phyloP scores from a whole-genome alignment of 1,140 invertebrate species.

The Trachymyrmex septentrionalis region DNA sequence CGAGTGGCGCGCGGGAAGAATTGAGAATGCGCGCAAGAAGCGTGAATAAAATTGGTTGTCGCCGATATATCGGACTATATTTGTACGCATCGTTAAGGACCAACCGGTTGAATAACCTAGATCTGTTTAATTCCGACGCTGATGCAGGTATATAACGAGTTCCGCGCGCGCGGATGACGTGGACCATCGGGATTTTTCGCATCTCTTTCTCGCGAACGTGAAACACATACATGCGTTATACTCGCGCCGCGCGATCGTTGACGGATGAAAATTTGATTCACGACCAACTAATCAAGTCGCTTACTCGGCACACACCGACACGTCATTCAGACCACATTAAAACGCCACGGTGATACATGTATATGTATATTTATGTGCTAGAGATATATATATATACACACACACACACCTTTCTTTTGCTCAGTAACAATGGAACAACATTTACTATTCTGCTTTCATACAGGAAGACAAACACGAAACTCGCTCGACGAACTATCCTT shows the following conservation, averaged over 20 bases:
- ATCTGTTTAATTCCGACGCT: constrained; percentile 37
- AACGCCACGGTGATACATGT: background rate
- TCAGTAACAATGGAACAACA: constrained; percentile 38
- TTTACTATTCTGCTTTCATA: constrained; percentile 42
- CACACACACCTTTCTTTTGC: background rate
- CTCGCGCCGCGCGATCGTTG: background rate
- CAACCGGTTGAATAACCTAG: constrained; percentile 31
- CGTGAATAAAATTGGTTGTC: constrained; percentile 39
- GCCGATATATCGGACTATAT: constrained; percentile 26
- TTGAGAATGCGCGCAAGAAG: constrained; percentile 4
- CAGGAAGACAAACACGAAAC: constrained; percentile 48
- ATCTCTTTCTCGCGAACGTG: background rate
- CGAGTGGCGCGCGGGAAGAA: background rate
- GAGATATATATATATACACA: background rate
- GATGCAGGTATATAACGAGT: no score
- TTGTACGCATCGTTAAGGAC: constrained; percentile 11
- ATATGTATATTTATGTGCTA: background rate
- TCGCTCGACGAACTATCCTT: background rate
- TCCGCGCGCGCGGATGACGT: background rate
- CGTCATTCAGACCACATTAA: constrained; percentile 51
- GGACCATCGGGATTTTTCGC: constrained; percentile 8
- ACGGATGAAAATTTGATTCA: constrained; percentile 48
- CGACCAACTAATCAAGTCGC: constrained; percentile 52
- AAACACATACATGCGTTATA: background rate
- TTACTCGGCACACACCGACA: constrained; percentile 41